phyloP scores from a whole-genome alignment of 2,888 invertebrate species.

The Dasysyrphus tricinctus region DNA sequence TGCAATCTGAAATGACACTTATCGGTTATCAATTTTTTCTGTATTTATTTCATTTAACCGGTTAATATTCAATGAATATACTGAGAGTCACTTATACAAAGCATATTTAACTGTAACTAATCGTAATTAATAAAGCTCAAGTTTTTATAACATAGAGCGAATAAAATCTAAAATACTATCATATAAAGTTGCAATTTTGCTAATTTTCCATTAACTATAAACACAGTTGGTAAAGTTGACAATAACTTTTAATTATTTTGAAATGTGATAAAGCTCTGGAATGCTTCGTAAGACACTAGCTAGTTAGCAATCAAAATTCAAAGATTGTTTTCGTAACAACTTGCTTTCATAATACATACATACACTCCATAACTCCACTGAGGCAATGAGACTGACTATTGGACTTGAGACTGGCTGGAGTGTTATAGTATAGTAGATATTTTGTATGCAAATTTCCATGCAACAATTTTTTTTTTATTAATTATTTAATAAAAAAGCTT shows the following conservation, averaged over 20 bases:
- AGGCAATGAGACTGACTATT: neutral
- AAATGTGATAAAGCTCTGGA: neutral
- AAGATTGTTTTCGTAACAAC: neutral
- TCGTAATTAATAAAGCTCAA: neutral
- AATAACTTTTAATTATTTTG: neutral
- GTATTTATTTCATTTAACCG: neutral
- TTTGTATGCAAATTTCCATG: neutral
- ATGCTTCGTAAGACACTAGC: neutral
- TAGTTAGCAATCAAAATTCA: neutral
- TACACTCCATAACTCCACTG: neutral
- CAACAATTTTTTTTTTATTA: neutral
- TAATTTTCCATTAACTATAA: neutral
- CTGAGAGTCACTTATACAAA: neutral
- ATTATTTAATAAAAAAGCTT: neutral
- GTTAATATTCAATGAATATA: neutral
- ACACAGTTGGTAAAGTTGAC: neutral
- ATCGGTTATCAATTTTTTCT: neutral
- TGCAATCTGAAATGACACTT: neutral
- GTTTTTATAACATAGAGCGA: neutral
- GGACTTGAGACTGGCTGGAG: no score
- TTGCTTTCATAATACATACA: neutral
- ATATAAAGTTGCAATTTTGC: neutral
- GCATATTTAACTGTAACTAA: neutral
- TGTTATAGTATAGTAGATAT: no score
- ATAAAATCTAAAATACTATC: neutral